These are phyloP conservation scores for Varanus salvator DNA, from an alignment of 2,113 vertebrate genomes.

Conservation along the genomic window DNA sequence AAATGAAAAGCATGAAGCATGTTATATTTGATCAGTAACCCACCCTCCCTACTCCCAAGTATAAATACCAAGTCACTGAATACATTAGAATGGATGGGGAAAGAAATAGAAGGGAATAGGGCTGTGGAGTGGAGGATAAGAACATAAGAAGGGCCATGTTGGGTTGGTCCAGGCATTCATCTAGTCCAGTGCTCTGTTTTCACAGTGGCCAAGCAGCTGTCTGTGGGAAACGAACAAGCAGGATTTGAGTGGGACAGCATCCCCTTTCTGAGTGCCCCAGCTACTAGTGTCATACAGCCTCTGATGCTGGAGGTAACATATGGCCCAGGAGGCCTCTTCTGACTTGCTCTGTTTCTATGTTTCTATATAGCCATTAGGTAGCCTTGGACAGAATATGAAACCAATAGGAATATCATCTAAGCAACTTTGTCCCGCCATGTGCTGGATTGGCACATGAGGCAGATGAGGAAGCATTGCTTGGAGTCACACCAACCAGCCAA, in stretches of 20 bases:
- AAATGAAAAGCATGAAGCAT: constrained; percentile 40
- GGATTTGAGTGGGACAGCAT: no score
- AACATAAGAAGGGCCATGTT: no score
- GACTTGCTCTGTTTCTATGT: no score
- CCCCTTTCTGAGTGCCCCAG: no score
- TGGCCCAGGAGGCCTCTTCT: no score
- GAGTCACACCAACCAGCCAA: background rate
- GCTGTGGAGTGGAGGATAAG: background rate
- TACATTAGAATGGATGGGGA: background rate
- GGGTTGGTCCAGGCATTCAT: no score
- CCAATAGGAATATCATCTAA: background rate
- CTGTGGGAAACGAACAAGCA: no score
- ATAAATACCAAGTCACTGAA: background rate
- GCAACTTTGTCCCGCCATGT: background rate
- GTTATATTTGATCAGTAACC: constrained; percentile 17
- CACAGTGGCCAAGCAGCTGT: no score
- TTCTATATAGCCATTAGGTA: no score
- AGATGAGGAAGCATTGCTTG: background rate
- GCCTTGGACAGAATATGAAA: background rate
- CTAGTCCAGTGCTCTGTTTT: no score
- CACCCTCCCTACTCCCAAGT: background rate
- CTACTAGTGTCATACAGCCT: no score
- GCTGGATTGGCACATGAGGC: background rate
- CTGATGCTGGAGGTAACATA: no score
- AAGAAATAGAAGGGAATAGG: background rate